These are phyloP conservation scores for Kryptolebias ocellatus DNA, from an alignment of 2,797 vertebrate genomes.

Conservation along the genomic window DNA sequence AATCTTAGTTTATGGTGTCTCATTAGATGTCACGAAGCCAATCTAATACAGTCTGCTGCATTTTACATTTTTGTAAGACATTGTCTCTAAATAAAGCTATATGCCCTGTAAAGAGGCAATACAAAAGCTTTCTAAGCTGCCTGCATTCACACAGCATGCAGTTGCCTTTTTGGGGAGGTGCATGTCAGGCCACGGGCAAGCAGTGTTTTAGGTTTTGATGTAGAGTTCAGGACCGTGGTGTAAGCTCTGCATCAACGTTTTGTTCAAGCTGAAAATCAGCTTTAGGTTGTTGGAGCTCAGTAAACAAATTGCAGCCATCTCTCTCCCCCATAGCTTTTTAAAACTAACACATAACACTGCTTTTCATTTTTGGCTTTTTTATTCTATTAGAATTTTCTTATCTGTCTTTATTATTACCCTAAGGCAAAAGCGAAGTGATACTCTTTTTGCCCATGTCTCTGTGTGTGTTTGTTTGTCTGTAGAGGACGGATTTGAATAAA, in stretches of 20 bases:
- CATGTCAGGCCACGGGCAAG: background rate
- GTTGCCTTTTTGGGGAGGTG: background rate
- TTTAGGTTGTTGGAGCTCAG: conserved; percentile 16
- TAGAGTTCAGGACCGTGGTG: background rate
- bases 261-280: background rate
- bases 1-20: too few species aligned
- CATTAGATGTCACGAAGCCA: background rate
- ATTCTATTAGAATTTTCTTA: too few species aligned
- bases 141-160: background rate
- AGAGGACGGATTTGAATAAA: too few species aligned
- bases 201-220: background rate
- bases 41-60: background rate
- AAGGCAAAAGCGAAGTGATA: too few species aligned
- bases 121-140: background rate
- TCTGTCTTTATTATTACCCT: too few species aligned
- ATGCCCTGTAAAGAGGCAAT: background rate
- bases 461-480: too few species aligned
- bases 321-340: conserved; percentile 15
- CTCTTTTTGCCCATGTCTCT: too few species aligned
- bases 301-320: conserved; percentile 25
- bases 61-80: background rate
- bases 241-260: background rate
- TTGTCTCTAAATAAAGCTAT: background rate
- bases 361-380: background rate
- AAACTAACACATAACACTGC: background rate